Conservation (phyloP, 2,888 invertebrate genomes). For the Agonopterix subpropinquella region DNA sequence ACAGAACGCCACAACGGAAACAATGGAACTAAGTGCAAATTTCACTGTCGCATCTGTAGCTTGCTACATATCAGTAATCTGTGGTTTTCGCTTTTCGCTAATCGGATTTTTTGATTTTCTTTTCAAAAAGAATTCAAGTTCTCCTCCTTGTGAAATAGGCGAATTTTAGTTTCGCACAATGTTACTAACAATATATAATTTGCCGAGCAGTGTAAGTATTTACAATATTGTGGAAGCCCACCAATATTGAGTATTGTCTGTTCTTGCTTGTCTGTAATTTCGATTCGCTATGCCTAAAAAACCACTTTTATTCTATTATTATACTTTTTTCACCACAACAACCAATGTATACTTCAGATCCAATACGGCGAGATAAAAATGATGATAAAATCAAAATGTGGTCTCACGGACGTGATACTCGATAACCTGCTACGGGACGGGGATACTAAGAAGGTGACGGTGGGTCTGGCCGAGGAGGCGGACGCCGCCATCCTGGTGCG, state of each 20-base stretch:
- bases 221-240: neutral
- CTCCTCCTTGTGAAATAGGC: no score
- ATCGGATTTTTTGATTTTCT: no score
- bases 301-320: no score
- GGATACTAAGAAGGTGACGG: slow-evolving; percentile 27
- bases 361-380: slow-evolving; percentile 30
- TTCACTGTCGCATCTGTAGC: no score
- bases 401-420: slow-evolving; percentile 28
- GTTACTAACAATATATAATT: slow-evolving; percentile 29
- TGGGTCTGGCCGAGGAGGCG: slow-evolving; percentile 30
- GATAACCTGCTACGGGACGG: slow-evolving; percentile 25
- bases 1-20: no score
- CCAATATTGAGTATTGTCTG: neutral
- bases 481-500: slow-evolving; percentile 30
- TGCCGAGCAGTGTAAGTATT: slow-evolving; percentile 24
- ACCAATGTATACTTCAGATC: slow-evolving; percentile 12
- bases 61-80: no score
- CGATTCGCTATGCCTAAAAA: neutral
- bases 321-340: no score
- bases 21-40: no score
- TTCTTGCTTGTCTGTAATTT: neutral
- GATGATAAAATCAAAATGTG: slow-evolving; percentile 30
- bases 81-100: no score
- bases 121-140: no score
- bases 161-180: slow-evolving; percentile 9